Evolutionary conservation across 2,888 invertebrate genomes (phyloP).

Genomic region (Lepidocyrtinus sp.): DNA sequence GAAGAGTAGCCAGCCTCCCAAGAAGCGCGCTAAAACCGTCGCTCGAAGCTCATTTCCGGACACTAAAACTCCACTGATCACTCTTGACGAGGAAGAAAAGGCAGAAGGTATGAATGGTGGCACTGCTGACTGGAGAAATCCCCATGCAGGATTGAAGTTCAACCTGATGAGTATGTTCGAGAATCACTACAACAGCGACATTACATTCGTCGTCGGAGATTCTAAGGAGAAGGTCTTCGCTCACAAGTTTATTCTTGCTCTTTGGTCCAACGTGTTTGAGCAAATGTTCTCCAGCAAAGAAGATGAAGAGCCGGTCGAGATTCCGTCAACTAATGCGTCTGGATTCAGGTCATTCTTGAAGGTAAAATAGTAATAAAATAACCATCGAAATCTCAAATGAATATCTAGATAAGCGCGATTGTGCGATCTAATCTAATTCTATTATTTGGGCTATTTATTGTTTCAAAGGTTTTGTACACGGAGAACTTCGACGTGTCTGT

Average conservation of each 20-base stretch:
- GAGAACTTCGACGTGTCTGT: constrained; percentile 65
- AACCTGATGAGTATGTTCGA: constrained; percentile 63
- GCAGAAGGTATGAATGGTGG: constrained; percentile 27
- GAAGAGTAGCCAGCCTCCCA: constrained; percentile 59
- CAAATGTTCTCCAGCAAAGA: constrained; percentile 51
- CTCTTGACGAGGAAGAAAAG: constrained; percentile 55
- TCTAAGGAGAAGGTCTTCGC: constrained; percentile 59
- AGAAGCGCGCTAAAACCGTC: constrained; percentile 61
- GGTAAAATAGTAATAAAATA: constrained; percentile 30
- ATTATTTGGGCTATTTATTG: no score
- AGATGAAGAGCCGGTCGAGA: constrained; percentile 60
- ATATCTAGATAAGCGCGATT: background rate
- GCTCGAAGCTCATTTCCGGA: constrained; percentile 50
- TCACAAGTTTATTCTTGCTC: constrained; percentile 58
- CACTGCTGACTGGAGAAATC: constrained; percentile 55
- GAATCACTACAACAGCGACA: constrained; percentile 59
- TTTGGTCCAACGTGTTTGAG: constrained; percentile 62
- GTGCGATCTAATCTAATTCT: no score
- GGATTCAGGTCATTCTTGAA: constrained; percentile 64
- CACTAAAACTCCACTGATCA: constrained; percentile 45
- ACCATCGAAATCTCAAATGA: background rate
- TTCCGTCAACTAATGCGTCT: constrained; percentile 50
- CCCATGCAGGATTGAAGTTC: constrained; percentile 62
- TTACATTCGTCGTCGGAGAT: constrained; percentile 59
- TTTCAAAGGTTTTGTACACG: constrained; percentile 66